Evolutionary conservation across 1,140 invertebrate species (phyloP), one percentile per base, ranked within the genome.

Genomic region (Aphidius ervi): DNA sequence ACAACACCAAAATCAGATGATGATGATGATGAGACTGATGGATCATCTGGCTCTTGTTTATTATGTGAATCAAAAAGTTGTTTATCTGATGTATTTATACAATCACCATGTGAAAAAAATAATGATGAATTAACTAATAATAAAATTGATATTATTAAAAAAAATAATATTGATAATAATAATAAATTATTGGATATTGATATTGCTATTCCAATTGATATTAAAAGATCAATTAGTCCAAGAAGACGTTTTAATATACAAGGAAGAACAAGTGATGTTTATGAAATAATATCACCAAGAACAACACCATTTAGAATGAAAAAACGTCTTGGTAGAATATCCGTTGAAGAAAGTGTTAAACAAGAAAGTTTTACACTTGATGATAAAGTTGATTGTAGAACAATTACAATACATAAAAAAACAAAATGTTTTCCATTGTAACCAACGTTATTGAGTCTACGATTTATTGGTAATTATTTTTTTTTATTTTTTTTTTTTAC

Each of bases 361-460:
- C 75, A 75, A 58, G 77, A 80, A 61, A 79, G 70, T 61, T 80
- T 79, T 69, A 74, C 73, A 54, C 65, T 76, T 39, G 67, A 68
- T 46, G 67, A 68, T 46, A 78, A 77, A 62, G 72, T 75, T 61
- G 74, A 78, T 67, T 78, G 73, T 66, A 75, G 70, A 63, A 73
- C 76, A 46, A 63, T 74, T 46, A 68, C 71, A 46, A 60, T 56
- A 6, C 75, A 79, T 55, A 78, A 77, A 67, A 74, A 70, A 63
- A 76, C 73, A 57, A 79, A 78, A 66, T 79, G 76, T 68, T 75
- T 79, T 61, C 78, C 77, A 23, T 75, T 79, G 71, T 79, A 79
- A 75, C 72, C 63, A 66, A 70, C 56, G 67, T 59, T 62, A 66
- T 70, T 63, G 63, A 65, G 66, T 59, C 70, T 55, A 62, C 63